Percentiles rank a stretch among this genome's conserved stretches.
Conservation (phyloP, 2,113 vertebrate genomes). For the Ailuropoda melanoleuca region DNA sequence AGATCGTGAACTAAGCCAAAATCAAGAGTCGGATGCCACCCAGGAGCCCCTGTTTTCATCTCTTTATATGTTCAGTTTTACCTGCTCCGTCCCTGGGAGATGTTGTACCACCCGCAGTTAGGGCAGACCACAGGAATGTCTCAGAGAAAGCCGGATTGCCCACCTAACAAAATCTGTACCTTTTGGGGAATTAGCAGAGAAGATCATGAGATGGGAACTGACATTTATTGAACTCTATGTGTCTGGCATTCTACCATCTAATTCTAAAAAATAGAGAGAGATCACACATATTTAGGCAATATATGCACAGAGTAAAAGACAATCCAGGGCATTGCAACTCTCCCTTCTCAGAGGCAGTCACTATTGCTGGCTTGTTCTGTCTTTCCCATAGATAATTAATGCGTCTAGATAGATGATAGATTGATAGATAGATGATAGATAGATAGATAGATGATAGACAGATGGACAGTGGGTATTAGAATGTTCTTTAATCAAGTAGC, state of each 20-base stretch:
- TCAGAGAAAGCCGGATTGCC: not conserved
- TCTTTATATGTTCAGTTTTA: not conserved
- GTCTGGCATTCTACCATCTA: not conserved
- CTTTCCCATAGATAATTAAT: not conserved
- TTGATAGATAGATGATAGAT: not conserved
- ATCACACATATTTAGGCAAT: not conserved
- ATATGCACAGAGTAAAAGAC: not conserved
- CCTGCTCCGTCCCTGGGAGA: not conserved
- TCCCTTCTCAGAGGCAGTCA: not conserved
- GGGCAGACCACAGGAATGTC: not conserved
- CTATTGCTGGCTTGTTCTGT: not conserved
- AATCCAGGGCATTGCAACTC: not conserved
- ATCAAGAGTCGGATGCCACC: not conserved
- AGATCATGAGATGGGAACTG: not conserved
- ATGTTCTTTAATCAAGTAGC: not conserved
- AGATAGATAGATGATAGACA: not conserved
- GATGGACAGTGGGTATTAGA: not conserved
- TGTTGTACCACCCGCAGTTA: not conserved
- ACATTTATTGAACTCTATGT: not conserved
- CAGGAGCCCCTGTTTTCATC: not conserved
- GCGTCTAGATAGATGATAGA: not conserved
- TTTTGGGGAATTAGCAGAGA: not conserved
- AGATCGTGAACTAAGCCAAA: not conserved
- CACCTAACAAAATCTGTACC: not conserved
- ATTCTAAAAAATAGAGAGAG: not conserved